Evolutionary conservation across 2,113 vertebrate genomes (phyloP), one percentile per base, ranked within the genome.

Genomic region (Rhagologus leucostigma): DNA sequence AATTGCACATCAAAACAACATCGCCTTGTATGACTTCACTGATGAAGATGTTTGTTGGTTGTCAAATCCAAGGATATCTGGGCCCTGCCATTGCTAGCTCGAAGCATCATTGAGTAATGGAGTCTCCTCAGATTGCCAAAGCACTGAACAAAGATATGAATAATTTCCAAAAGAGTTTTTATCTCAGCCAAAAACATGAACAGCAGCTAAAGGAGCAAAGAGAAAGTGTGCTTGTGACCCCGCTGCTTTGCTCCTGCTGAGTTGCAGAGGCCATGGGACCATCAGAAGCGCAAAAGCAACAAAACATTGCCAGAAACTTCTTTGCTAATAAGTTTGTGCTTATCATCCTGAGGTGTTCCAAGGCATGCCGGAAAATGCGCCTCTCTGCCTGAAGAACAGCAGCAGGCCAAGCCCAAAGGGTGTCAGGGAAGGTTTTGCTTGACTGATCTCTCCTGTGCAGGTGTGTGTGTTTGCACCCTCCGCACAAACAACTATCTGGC

Each of bases 1-100:
- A 93, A 95, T 75, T 89, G 86, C 80, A 67, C 68, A 80, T 90
- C 88, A 93, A 67, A 93, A 90, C 65, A 85, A 22, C 71, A 55
- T 73, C 10, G 10, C 52, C 39, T 80, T 46, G 33, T 69, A 67
- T 17, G 21, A 76, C 59, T 87, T 93, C 32, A 19, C 79, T 77
- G 75, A 88, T 83, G 71, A 94, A 94, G 79, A 59, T 1, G 8
- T 75, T 75, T 65, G 70, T 32, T 94, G 49, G 44, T 44, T 91
- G 82, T 90, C 92, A 95, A 75, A 85, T 71, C 44, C 41, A 60
- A 79, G 77, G 87, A 59, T 55, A 91, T 71, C 81, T 82, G 47
- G 49, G 81, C 30, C 44, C 62, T 90, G 33, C 23, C 68, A 39
- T 41, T 74, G 55, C 76, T 65, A 50, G 24, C 37, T 59, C 32